Evolutionary conservation across 2,797 vertebrate genomes (phyloP).

Genomic region (Limosa lapponica): DNA sequence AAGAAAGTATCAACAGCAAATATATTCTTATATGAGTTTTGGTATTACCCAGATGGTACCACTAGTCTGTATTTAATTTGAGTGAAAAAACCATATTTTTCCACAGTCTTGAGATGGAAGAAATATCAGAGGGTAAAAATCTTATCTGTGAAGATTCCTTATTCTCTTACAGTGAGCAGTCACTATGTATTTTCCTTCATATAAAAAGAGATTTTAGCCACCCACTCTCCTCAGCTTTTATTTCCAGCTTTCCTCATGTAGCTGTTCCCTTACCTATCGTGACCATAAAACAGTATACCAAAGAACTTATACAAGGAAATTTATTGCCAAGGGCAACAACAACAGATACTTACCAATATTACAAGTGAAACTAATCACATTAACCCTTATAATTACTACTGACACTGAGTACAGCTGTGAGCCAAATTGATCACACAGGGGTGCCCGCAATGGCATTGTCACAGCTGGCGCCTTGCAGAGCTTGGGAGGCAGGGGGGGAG

Average conservation of each 20-base stretch:
- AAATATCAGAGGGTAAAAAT: background rate
- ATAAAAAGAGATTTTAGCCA: background rate
- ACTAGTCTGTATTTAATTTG: background rate
- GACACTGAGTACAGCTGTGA: conserved; percentile 39
- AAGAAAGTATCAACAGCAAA: background rate
- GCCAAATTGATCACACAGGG: conserved; percentile 50
- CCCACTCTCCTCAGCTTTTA: background rate
- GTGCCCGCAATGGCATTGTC: background rate
- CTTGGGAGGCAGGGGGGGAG: background rate
- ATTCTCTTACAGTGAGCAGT: background rate
- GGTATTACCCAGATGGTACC: background rate
- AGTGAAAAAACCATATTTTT: background rate
- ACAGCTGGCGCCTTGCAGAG: background rate
- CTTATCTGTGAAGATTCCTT: background rate
- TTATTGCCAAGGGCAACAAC: conserved; percentile 14
- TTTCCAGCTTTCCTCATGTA: background rate
- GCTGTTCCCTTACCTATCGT: background rate
- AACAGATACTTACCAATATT: background rate
- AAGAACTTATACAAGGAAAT: background rate
- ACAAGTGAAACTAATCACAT: conserved; percentile 48
- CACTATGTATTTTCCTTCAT: background rate
- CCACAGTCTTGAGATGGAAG: background rate
- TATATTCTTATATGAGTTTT: background rate
- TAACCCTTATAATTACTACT: conserved; percentile 55
- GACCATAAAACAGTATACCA: background rate